Conservation (phyloP, 1,140 invertebrate species). For the Palaemon carinicauda region DNA sequence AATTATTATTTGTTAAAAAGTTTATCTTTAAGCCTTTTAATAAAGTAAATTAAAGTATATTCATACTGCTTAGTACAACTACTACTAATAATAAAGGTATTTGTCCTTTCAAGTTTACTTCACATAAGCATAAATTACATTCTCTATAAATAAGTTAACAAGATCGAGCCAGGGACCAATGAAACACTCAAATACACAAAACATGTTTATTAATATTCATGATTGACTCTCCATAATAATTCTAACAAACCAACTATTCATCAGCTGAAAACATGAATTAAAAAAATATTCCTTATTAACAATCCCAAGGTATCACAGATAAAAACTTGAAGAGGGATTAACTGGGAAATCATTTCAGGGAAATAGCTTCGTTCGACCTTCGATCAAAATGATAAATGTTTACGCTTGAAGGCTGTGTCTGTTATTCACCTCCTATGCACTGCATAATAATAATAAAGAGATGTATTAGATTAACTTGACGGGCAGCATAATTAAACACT, state of each 20-base stretch:
- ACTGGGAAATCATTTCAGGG: neutral
- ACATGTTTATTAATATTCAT: slow-evolving; percentile 38
- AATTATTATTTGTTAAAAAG: no score
- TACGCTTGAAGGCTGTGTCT: no score
- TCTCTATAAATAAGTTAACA: no score
- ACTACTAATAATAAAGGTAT: no score
- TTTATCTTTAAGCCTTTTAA: no score
- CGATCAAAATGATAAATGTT: no score
- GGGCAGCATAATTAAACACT: no score
- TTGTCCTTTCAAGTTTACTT: no score
- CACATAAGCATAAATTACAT: no score
- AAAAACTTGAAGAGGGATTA: slow-evolving; percentile 33
- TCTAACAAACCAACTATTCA: slow-evolving; percentile 34
- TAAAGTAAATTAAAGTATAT: no score
- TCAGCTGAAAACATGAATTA: slow-evolving; percentile 20
- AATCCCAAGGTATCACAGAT: slow-evolving; percentile 32
- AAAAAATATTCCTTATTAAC: slow-evolving; percentile 25
- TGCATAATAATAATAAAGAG: neutral
- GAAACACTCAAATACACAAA: slow-evolving; percentile 8
- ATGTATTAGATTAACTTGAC: no score
- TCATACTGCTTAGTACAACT: no score
- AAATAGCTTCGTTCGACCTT: neutral
- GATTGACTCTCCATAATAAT: slow-evolving; percentile 37
- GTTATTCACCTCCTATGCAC: neutral
- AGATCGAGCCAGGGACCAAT: neutral